Base-by-base conservation (phyloP, 2,113 vertebrate species). In the Procapra przewalskii region DNA sequence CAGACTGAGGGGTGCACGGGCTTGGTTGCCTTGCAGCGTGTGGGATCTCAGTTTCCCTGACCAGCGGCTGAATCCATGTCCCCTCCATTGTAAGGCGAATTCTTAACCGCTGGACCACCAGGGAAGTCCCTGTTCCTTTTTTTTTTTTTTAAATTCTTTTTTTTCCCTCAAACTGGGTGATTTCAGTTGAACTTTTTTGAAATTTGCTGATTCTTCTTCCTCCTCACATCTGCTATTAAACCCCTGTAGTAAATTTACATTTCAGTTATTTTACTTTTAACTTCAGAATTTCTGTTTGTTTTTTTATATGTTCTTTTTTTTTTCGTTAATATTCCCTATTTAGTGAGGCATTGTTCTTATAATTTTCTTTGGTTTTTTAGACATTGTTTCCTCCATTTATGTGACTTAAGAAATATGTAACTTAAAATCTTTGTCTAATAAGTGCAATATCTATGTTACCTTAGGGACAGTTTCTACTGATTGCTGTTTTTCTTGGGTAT, bases 191-290 rank as follows among this genome's bases (percentile, higher is more conserved):
- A 62, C 48, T 33, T 0, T 60, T 25, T 81, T 92, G 27, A 87
- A 81, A 29, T 92, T 82, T 64, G 23, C 80, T 57, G 13, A 48
- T 97, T 86, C 27, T 95, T 87, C 43, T 75, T 84, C n/a, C 33
- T 55, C 21, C 71, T 88, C 87, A 96, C 33, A 83, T 94, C n/a
- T 97, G 7, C 6, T 88, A 3, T 85, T 84, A 79, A 93, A 27
- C 11, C 25, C 19, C 40, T 83, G 11, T 59, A 45, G 21, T 94
- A 31, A 79, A 79, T 79, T 88, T 88, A 91, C 31, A 52, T 91
- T 90, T 91, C 21, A 36, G 36, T 96, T 89, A 81, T 86, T 97
- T 95, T 81, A 40, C 50, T 85, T 92, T 83, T 71, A 97, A 60
- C 36, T 83, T 54, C 31, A 94, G 60, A 83, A 82, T 81, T 96